phyloP scores from a whole-genome alignment of 2,113 vertebrate species.

The Anhinga rufa region DNA sequence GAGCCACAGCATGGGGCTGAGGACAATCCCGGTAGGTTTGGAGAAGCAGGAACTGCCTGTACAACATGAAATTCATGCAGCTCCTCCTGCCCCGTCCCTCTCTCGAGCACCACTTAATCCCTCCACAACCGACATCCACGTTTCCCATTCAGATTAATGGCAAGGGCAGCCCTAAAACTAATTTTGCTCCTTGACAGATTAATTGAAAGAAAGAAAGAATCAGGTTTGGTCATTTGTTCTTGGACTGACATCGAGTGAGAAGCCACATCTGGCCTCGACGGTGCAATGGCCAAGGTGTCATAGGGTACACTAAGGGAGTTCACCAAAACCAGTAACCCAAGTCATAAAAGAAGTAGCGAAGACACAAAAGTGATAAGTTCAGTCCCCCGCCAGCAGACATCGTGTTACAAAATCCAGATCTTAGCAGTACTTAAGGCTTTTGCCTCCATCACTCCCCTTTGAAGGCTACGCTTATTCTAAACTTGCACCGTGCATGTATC shows the following conservation, averaged over 20 bases:
- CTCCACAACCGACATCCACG: too few species aligned
- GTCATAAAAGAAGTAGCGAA: neutral
- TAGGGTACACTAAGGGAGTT: neutral
- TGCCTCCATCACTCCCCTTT: neutral
- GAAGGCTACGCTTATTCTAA: neutral
- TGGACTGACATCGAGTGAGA: neutral
- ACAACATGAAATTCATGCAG: accelerated
- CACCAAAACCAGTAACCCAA: neutral
- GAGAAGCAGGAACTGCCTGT: neutral
- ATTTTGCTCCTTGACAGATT: neutral
- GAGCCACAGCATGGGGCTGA: neutral
- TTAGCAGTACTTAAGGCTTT: neutral
- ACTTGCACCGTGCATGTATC: neutral
- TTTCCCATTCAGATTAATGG: neutral
- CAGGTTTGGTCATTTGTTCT: neutral
- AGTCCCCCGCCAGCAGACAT: neutral
- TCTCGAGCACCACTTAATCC: neutral
- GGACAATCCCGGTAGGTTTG: neutral
- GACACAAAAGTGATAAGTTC: neutral
- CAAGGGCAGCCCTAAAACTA: neutral
- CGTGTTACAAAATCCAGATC: neutral
- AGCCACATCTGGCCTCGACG: neutral
- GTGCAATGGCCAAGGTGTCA: accelerated
- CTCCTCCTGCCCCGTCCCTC: neutral
- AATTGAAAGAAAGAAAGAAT: neutral